Evolutionary conservation across 2,797 vertebrate genomes (phyloP), one percentile per base, ranked within the genome.

Genomic region (Acanthornis magna): DNA sequence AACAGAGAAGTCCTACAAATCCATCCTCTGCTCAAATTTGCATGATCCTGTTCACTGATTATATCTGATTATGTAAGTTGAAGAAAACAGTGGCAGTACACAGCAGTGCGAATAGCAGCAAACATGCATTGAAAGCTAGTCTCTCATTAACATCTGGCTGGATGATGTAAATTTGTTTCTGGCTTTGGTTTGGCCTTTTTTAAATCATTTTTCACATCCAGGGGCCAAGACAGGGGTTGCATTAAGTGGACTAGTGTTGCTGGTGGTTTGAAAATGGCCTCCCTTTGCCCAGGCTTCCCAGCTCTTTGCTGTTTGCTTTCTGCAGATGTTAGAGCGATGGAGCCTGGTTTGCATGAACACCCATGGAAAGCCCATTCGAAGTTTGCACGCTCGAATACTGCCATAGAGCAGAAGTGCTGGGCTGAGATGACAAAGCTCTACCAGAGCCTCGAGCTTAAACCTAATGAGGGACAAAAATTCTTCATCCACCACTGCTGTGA

Each of bases 381-480:
- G 77, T 30, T 4, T 92, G 63, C 82, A 91, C 0, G 3, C 83
- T 91, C 0, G 0, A 90, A 50, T 84, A 74, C 85, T 86, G 88
- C 79, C 70, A 6, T 29, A 32, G 1, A 94, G 67, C 89, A 93
- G 60, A 95, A 90, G 78, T 62, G 74, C 85, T 89, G 84, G 71
- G 75, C 91, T 91, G 74, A 60, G 65, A 93, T 96, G 91, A 95
- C 84, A 88, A 95, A 97, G 61, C 66, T 91, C 19, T 68, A 80
- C n/a, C 70, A 74, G 29, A 95, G 79, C 94, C 88, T 96, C 29
- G 1, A 96, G 89, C 88, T 89, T 75, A 80, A 91, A 93, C 77
- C 80, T 95, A 96, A 96, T 94, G 95, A 96, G 89, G 95, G 85
- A 91, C 95, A 95, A 96, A 91, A 93, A 95, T 88, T 94, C 88